phyloP scores from a whole-genome alignment of 30 jellyfish, hydroid and myxozoan species.

The Hydra vulgaris region DNA sequence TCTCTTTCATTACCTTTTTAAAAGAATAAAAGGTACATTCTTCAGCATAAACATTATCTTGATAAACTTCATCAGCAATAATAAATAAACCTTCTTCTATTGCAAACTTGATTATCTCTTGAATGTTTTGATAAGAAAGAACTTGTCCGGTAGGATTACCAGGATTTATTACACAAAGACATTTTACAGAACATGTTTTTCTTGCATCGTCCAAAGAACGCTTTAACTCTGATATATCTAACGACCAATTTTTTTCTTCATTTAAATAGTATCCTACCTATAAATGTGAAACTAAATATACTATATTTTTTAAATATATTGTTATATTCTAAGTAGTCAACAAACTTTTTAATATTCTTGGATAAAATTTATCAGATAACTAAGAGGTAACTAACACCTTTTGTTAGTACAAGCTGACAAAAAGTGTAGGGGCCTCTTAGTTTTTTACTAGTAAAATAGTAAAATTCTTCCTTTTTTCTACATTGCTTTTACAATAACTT shows the following conservation, averaged over 20 bases:
- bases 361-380: too few relatives aligned
- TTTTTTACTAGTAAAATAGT: too few relatives aligned
- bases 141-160: constrained; percentile 99
- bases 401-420: too few relatives aligned
- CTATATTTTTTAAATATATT: too few relatives aligned
- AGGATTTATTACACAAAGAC: constrained; percentile 89
- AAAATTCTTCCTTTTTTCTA: too few relatives aligned
- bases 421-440: too few relatives aligned
- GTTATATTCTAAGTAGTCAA: too few relatives aligned
- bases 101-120: constrained; percentile 67
- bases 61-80: constrained; percentile 97
- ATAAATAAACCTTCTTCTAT: constrained; percentile 66
- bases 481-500: too few relatives aligned
- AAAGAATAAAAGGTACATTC: constrained; percentile 64
- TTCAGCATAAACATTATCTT: constrained; percentile 72
- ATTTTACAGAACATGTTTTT: constrained; percentile 56
- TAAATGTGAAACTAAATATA: too few relatives aligned
- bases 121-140: constrained; percentile 71
- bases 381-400: too few relatives aligned
- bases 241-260: constrained; percentile 80
- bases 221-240: constrained; percentile 60
- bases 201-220: constrained; percentile 67
- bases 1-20: constrained; percentile 81
- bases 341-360: too few relatives aligned
- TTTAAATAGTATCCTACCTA: constrained; percentile 83